Evolutionary conservation across 2,888 invertebrate species (phyloP).

Genomic region (Dryobotodes eremita): DNA sequence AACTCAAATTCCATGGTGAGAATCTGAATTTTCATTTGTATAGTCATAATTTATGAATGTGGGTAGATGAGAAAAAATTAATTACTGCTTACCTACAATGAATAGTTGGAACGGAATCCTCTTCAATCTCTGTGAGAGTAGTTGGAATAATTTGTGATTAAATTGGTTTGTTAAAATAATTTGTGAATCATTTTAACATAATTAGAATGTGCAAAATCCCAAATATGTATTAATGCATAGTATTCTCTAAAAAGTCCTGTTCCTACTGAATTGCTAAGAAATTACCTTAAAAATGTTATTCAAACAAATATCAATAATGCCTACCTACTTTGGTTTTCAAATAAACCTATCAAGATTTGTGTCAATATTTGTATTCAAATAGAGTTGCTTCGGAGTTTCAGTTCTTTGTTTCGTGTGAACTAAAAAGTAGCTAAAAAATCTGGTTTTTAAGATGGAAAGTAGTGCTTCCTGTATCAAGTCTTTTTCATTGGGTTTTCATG

Average conservation of each 20-base stretch:
- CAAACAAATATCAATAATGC: slow-evolving; percentile 27
- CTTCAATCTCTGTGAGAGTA: slow-evolving; percentile 6
- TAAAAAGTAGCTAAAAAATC: background rate
- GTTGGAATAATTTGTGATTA: background rate
- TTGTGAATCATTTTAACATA: slow-evolving; percentile 6
- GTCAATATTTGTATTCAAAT: slow-evolving; percentile 59
- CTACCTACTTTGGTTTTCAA: slow-evolving; percentile 63
- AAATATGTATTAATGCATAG: background rate
- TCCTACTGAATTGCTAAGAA: slow-evolving; percentile 10
- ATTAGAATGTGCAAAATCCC: slow-evolving; percentile 4
- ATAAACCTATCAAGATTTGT: slow-evolving; percentile 56
- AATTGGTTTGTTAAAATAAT: slow-evolving; percentile 1
- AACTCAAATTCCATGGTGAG: slow-evolving; percentile 90
- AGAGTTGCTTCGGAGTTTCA: slow-evolving; percentile 43
- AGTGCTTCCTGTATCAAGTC: background rate
- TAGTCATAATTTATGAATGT: slow-evolving; percentile 13
- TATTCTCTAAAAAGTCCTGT: background rate
- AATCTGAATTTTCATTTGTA: slow-evolving; percentile 20
- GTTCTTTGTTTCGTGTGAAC: slow-evolving; percentile 21
- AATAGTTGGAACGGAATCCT: background rate
- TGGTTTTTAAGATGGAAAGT: background rate
- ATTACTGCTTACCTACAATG: slow-evolving; percentile 11
- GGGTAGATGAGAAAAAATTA: slow-evolving; percentile 21
- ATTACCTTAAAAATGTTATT: slow-evolving; percentile 29
- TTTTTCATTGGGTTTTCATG: background rate